Evolutionary conservation across 2,797 vertebrate species (phyloP), one percentile per base, ranked within the genome.

Genomic region (Myiotriccus ornatus): DNA sequence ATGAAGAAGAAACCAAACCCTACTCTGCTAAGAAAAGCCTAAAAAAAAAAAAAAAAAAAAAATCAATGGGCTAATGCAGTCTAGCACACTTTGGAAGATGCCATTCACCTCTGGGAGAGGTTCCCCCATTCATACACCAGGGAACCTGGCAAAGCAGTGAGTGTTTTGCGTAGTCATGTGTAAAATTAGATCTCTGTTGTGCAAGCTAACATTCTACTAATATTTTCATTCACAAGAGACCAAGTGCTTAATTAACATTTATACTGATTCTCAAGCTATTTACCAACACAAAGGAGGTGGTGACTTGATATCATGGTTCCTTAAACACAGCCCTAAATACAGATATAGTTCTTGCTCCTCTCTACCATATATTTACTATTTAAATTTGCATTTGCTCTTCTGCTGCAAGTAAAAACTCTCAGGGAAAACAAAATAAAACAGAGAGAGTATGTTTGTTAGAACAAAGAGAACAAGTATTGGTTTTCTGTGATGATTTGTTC

Each of bases 181-280:
- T 90, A 96, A 97, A 97, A 96, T 95, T 84, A 90, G 77, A 88
- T 79, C 78, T 84, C 90, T 91, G 89, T 57, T 89, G 49, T 94
- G 76, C 62, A 92, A 91, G 88, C 41, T 78, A 87, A 64, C 85
- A 15, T 56, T 81, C 82, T 88, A 88, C 87, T 95, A 92, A 89
- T 93, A 94, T 89, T 96, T 96, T 95, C 91, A 96, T 93, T 96
- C 89, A 96, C 52, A 71, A 41, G 81, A 94, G 78, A 93, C 50
- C 57, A 44, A 89, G 64, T 84, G 89, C 59, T 95, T 95, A 95
- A 97, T 96, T 94, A 94, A 84, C 81, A 89, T 93, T 79, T 95
- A 88, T 78, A 95, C 50, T 5, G 0, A 83, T 81, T 95, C 87
- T 86, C 83, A 50, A 95, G 81, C 80, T 96, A 84, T 93, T 95